Conservation (phyloP, 2,797 vertebrate genomes). For the Poecilia velifera region DNA sequence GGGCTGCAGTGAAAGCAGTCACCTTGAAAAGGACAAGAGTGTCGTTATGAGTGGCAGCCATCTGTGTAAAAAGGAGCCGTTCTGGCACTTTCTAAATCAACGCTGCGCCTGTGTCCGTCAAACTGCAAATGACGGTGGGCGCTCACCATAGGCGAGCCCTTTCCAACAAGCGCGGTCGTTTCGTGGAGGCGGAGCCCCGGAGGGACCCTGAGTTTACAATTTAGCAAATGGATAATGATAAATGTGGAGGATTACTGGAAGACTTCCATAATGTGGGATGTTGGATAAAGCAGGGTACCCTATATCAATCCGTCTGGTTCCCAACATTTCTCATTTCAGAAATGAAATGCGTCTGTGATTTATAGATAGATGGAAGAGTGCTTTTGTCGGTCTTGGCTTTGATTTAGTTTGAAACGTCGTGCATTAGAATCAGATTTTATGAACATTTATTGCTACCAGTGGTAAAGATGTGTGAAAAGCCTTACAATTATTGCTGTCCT, state of each 20-base stretch:
- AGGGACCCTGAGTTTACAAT: slow-evolving; percentile 40
- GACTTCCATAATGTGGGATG: slow-evolving; percentile 37
- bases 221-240: slow-evolving; percentile 43
- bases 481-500: not conserved
- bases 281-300: not conserved
- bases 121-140: slow-evolving; percentile 62
- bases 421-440: not conserved
- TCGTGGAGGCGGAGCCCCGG: slow-evolving; percentile 40
- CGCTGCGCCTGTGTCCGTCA: slow-evolving; percentile 62
- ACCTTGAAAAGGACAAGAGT: slow-evolving; percentile 73
- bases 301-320: slow-evolving; percentile 10
- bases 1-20: slow-evolving; percentile 45
- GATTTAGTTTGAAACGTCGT: not conserved
- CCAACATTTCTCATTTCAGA: slow-evolving; percentile 5
- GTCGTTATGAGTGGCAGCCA: slow-evolving; percentile 68
- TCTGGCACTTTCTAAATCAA: slow-evolving; percentile 67
- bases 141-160: slow-evolving; percentile 66
- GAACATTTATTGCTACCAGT: not conserved
- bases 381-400: not conserved
- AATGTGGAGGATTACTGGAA: slow-evolving; percentile 22
- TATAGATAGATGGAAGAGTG: not conserved
- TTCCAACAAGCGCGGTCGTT: slow-evolving; percentile 54
- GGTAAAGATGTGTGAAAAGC: not conserved
- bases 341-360: slow-evolving; percentile 4
- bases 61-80: slow-evolving; percentile 72